Percentiles rank a stretch among this genome's conserved stretches.
phyloP scores from a whole-genome alignment of 2,888 invertebrate species.

The Spodoptera exigua region DNA sequence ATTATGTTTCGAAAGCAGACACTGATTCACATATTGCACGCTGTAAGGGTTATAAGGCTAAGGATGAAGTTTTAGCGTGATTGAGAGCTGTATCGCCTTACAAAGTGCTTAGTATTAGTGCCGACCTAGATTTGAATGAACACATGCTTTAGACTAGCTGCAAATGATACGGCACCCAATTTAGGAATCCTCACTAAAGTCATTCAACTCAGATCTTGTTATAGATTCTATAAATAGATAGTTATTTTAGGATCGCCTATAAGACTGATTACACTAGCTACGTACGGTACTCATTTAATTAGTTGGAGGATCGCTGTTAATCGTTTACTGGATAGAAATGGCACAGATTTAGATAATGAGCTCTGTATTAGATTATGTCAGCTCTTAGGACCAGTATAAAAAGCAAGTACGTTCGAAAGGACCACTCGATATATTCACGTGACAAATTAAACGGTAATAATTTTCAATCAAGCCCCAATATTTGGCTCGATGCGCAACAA shows the following conservation, averaged over 20 bases:
- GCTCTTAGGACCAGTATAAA: conserved; percentile 1
- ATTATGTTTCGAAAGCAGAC: conserved; percentile 9
- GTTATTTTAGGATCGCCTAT: conserved; percentile 5
- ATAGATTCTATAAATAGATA: conserved; percentile 23
- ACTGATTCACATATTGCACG: neutral
- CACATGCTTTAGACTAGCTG: conserved; percentile 41
- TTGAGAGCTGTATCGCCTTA: conserved; percentile 42
- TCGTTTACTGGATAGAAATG: neutral
- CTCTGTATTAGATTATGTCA: conserved; percentile 8
- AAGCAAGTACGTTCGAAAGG: neutral
- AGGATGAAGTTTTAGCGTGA: conserved; percentile 22
- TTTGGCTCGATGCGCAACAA: conserved; percentile 47
- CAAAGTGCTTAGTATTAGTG: conserved; percentile 29
- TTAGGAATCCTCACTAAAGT: conserved; percentile 27
- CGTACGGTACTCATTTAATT: too few species aligned
- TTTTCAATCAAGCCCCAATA: conserved; percentile 48
- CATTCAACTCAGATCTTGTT: conserved; percentile 29
- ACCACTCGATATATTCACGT: conserved; percentile 5
- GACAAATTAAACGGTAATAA: conserved; percentile 43
- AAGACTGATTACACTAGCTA: neutral
- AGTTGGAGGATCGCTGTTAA: neutral
- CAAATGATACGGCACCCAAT: conserved; percentile 34
- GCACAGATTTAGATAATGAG: neutral
- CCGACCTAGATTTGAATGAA: conserved; percentile 33
- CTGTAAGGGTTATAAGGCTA: neutral